A percentile compares a stretch with the other conserved stretches of the same genome.
Conservation (phyloP, 2,113 vertebrate species). For the Rhombomys opimus region DNA sequence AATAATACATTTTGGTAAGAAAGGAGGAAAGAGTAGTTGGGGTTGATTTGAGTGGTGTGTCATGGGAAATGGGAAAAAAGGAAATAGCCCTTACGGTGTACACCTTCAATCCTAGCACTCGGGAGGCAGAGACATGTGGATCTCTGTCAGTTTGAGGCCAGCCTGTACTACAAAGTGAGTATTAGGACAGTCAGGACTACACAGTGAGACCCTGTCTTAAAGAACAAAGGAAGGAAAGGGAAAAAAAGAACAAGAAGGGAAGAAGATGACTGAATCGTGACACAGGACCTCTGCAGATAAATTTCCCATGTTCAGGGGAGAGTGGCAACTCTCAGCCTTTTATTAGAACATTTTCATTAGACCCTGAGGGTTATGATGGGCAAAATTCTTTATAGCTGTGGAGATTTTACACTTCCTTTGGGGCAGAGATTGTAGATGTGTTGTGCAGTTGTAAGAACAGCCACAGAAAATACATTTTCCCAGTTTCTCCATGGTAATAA, state of each 20-base stretch:
- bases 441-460: background rate
- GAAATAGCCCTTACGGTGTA: background rate
- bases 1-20: background rate
- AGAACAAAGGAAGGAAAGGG: background rate
- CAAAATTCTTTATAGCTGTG: background rate
- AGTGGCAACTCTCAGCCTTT: background rate
- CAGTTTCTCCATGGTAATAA: background rate
- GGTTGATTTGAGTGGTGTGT: background rate
- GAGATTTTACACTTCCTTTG: background rate
- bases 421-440: background rate
- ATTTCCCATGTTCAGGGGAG: background rate
- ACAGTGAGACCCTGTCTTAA: background rate
- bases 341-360: background rate
- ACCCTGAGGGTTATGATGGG: background rate
- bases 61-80: background rate
- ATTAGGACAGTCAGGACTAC: background rate
- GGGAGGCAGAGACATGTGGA: background rate
- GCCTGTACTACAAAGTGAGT: background rate
- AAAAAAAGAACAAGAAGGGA: background rate
- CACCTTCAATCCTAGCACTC: background rate
- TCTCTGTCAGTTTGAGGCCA: background rate
- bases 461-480: background rate
- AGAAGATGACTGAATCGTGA: background rate
- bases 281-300: no score
- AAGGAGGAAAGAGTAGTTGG: background rate